phyloP scores from a whole-genome alignment of 2,888 invertebrate genomes.

The Lacanobia oleracea region DNA sequence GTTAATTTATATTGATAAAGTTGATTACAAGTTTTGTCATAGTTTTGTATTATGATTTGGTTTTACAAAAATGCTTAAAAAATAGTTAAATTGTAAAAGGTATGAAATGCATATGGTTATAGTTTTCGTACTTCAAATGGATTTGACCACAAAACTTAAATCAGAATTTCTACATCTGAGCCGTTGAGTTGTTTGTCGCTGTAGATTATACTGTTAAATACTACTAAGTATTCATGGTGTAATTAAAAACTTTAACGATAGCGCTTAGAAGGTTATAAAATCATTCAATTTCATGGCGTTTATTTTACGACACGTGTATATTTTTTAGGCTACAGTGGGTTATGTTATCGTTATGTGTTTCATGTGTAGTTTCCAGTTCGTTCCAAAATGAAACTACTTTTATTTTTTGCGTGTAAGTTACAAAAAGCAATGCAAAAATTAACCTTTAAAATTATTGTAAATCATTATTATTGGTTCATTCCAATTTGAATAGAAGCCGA shows the following conservation, averaged over 20 bases:
- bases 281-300: constrained; percentile 48
- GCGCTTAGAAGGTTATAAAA: constrained; percentile 6
- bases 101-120: background rate
- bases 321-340: constrained; percentile 9
- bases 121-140: background rate
- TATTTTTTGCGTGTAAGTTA: constrained; percentile 48
- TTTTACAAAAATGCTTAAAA: too few species aligned
- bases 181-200: background rate
- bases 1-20: background rate
- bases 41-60: too few species aligned
- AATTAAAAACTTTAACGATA: constrained; percentile 34
- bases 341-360: constrained; percentile 2
- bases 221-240: background rate
- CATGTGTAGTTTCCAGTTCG: constrained; percentile 2
- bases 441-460: too few species aligned
- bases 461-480: too few species aligned
- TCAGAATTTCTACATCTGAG: background rate
- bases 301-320: constrained; percentile 36
- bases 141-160: background rate
- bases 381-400: constrained; percentile 37
- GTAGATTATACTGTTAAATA: background rate
- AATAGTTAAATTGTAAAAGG: too few species aligned
- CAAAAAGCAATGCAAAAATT: background rate
- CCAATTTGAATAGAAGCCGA: too few species aligned
- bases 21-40: too few species aligned